Evolutionary conservation across 2,888 invertebrate genomes (phyloP), one percentile per base, ranked within the genome.

Genomic region (Phytoseiulus persimilis): DNA sequence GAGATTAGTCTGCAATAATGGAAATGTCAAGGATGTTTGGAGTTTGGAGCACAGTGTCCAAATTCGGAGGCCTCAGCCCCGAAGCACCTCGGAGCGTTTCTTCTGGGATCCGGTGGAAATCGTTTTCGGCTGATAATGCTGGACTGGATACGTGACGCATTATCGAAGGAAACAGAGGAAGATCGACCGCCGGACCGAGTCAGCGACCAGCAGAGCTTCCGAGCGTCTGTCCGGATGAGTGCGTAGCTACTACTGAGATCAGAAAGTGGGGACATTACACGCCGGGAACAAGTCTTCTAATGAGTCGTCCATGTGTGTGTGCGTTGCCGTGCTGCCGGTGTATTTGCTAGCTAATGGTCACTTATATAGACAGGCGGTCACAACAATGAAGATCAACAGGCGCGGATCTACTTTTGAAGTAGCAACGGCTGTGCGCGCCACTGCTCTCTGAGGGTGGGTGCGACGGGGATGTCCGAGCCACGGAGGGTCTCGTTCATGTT

Each of bases 391-490:
- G 65, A 65, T 65, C 65, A 65, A 65, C 65, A 65, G 65, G 65
- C 65, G 28, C 65, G 28, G 65, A 65, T 65, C 65, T 65, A 65
- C 65, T 65, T 65, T 65, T 65, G 65, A 65, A 65, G 18, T 65
- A 65, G 65, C 65, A 65, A 65, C 65, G 65, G 65, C 65, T 65
- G 65, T 65, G 65, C 65, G 65, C 65, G 65, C 65, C 65, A 65
- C 65, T 65, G 65, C 65, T 65, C 18, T 28, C 65, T 65, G 65
- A 65, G 39, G 39, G 9, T 6, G 39, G 9, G 39, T 9, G 39
- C 65, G 65, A 14, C 9, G 6, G 46, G 65, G 28, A 65, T 14
- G 65, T 65, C 65, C 65, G 28, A 65, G 18, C 65, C 11, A 23
- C 65, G 65, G 65, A 28, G 18, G 23, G 28, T 65, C 23, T 18